A percentile compares a stretch with the other conserved stretches of the same genome.
phyloP scores from a whole-genome alignment of 2,113 vertebrate genomes.

The Dicerorhinus sumatrensis region DNA sequence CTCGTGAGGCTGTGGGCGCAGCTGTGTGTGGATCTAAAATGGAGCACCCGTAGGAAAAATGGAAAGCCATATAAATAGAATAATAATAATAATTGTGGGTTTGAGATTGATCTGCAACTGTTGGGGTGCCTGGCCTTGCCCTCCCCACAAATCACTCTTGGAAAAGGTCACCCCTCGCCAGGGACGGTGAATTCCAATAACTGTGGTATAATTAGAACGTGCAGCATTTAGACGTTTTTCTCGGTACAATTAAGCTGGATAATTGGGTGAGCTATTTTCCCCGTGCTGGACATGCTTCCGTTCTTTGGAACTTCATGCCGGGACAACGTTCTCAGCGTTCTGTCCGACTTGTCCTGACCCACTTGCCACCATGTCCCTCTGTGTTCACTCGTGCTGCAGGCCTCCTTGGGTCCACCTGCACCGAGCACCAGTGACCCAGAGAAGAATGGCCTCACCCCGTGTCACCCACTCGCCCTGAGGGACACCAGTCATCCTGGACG shows the following conservation, averaged over 20 bases:
- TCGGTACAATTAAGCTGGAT: constrained; percentile 36
- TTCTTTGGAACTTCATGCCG: neutral
- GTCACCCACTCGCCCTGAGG: neutral
- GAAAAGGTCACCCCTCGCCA: constrained; percentile 60
- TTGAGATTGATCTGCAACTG: constrained; percentile 26
- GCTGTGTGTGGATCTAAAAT: constrained; percentile 76
- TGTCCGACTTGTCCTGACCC: neutral
- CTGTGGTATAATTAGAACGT: constrained; percentile 5
- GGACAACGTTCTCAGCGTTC: neutral
- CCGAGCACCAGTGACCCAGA: neutral
- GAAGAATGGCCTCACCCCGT: neutral
- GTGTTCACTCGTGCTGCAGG: neutral
- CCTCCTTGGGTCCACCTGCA: neutral
- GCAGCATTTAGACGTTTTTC: neutral
- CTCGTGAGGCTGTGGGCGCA: constrained; percentile 64
- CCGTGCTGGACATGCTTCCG: neutral
- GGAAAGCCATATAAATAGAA: constrained; percentile 82
- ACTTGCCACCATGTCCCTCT: neutral
- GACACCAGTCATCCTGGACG: neutral
- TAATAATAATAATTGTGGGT: constrained; percentile 82
- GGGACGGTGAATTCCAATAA: constrained; percentile 35
- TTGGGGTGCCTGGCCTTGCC: constrained; percentile 43
- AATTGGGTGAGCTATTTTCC: constrained; percentile 54
- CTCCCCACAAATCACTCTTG: neutral
- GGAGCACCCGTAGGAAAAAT: constrained; percentile 49